These are phyloP conservation scores for Agrochola circellaris DNA, from an alignment of 2,888 invertebrate genomes.

Conservation along the genomic window DNA sequence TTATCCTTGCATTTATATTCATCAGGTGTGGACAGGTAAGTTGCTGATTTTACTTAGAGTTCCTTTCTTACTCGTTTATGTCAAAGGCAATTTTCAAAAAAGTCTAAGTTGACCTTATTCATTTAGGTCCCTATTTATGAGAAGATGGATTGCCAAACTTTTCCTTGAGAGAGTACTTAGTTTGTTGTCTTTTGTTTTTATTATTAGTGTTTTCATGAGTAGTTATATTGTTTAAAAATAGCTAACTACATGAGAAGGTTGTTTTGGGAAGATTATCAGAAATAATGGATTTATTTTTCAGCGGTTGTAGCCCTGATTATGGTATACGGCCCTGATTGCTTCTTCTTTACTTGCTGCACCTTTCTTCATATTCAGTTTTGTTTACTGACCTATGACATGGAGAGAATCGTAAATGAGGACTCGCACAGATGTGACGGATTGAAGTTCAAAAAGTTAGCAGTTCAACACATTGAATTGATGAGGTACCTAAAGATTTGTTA, in stretches of 20 bases:
- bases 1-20: slow-evolving; percentile 47
- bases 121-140: background rate
- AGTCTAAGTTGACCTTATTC: background rate
- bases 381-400: slow-evolving; percentile 47
- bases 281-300: slow-evolving; percentile 14
- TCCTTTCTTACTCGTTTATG: background rate
- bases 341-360: slow-evolving; percentile 56
- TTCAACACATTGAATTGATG: slow-evolving; percentile 53
- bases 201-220: background rate
- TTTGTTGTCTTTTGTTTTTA: background rate
- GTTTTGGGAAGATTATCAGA: background rate
- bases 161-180: background rate
- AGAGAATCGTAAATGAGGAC: slow-evolving; percentile 34
- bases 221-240: background rate
- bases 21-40: slow-evolving; percentile 52
- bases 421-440: slow-evolving; percentile 2
- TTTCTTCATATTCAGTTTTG: slow-evolving; percentile 56
- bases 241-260: too few species aligned
- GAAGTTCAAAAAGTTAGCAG: slow-evolving; percentile 37
- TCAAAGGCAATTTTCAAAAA: too few species aligned
- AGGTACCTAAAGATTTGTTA: slow-evolving; percentile 29
- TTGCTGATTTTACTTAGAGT: background rate
- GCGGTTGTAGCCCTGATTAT: slow-evolving; percentile 21
- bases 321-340: slow-evolving; percentile 50
- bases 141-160: background rate